These are phyloP conservation scores for Papilio machaon DNA, from an alignment of 1,140 invertebrate species.

Conservation along the genomic window DNA sequence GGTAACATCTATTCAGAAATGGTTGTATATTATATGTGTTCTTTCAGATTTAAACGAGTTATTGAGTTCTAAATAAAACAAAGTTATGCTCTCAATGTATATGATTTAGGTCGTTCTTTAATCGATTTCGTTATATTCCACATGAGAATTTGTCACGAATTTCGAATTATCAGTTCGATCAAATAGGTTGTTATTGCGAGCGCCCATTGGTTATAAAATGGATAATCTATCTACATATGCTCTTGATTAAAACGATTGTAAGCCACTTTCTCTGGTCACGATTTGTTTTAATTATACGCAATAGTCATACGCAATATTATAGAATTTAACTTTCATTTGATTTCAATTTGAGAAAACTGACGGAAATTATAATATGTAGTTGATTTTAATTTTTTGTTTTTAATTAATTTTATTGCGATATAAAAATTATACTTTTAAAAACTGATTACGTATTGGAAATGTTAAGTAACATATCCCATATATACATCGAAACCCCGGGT, in stretches of 20 bases:
- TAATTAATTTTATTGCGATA: background rate
- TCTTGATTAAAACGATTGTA: slow-evolving; percentile 47
- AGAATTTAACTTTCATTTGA: background rate
- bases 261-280: slow-evolving; percentile 70
- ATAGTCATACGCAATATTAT: background rate
- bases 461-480: slow-evolving; percentile 28
- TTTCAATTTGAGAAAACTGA: background rate
- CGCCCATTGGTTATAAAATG: slow-evolving; percentile 18
- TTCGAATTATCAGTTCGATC: slow-evolving; percentile 33
- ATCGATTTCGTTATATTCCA: slow-evolving; percentile 31
- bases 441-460: slow-evolving; percentile 15
- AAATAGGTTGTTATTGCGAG: slow-evolving; percentile 25
- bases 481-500: slow-evolving; percentile 9
- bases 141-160: slow-evolving; percentile 36
- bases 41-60: slow-evolving; percentile 17
- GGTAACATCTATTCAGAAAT: background rate
- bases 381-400: background rate
- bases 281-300: slow-evolving; percentile 44
- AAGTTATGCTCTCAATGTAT: background rate
- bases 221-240: background rate
- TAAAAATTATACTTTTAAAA: slow-evolving; percentile 9
- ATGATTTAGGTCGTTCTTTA: slow-evolving; percentile 23
- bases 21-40: slow-evolving; percentile 11
- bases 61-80: slow-evolving; percentile 8
- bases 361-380: background rate